Conservation (phyloP, 2,888 invertebrate genomes). For the Agonopterix heracliana region DNA sequence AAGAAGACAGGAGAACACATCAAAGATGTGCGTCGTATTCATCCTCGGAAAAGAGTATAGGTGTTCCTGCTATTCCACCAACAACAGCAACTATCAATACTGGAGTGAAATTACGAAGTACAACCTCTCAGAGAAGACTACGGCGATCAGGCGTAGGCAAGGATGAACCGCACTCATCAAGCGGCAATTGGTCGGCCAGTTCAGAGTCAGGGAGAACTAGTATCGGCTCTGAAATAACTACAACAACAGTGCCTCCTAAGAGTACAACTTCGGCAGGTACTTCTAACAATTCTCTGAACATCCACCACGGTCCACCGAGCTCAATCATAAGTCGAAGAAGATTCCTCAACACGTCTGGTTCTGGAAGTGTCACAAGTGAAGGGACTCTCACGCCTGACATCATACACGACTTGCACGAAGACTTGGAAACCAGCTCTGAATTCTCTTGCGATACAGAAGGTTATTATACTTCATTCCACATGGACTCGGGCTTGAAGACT, state of each 20-base stretch:
- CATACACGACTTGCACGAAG: slow-evolving; percentile 86
- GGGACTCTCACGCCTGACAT: slow-evolving; percentile 90
- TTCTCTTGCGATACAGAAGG: slow-evolving; percentile 98
- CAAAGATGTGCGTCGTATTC: slow-evolving; percentile 88
- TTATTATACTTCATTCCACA: slow-evolving; percentile 97
- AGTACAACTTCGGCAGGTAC: slow-evolving; percentile 81
- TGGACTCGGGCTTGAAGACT: slow-evolving; percentile 94
- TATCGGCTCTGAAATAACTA: slow-evolving; percentile 88
- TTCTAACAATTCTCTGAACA: slow-evolving; percentile 82
- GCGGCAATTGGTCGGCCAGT: slow-evolving; percentile 97
- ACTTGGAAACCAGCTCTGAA: slow-evolving; percentile 91
- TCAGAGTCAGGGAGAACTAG: slow-evolving; percentile 92
- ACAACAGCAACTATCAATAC: slow-evolving; percentile 74
- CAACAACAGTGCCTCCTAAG: slow-evolving; percentile 81
- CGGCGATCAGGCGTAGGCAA: slow-evolving; percentile 80
- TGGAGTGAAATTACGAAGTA: slow-evolving; percentile 86
- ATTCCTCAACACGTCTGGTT: slow-evolving; percentile 84
- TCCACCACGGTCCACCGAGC: slow-evolving; percentile 79
- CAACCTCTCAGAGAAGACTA: slow-evolving; percentile 82
- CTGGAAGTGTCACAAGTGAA: slow-evolving; percentile 89
- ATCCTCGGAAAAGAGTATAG: slow-evolving; percentile 83
- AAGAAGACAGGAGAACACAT: slow-evolving; percentile 81
- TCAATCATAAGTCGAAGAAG: slow-evolving; percentile 81
- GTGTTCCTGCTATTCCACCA: slow-evolving; percentile 70
- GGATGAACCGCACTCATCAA: slow-evolving; percentile 91